A percentile compares a stretch with the other conserved stretches of the same genome.
Evolutionary conservation across 2,888 invertebrate genomes (phyloP).

Genomic region (Apamea epomidion): DNA sequence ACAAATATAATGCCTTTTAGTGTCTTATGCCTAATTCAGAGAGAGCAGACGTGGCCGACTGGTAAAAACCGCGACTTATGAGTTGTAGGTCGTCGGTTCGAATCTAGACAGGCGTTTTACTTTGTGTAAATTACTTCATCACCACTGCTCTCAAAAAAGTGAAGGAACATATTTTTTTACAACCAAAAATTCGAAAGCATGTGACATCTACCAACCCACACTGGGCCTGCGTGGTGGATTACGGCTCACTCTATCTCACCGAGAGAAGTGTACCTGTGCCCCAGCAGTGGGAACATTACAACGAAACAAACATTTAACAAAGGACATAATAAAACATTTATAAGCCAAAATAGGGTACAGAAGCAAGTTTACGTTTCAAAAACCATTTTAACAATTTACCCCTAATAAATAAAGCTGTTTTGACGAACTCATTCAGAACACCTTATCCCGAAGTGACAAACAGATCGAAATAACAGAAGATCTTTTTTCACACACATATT

Average conservation of each 20-base stretch:
- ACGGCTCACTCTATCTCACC: not conserved
- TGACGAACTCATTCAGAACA: conserved; percentile 21
- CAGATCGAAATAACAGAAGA: conserved; percentile 21
- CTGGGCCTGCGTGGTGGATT: not conserved
- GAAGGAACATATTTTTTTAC: not conserved
- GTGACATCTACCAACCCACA: not conserved
- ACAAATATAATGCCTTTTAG: no score
- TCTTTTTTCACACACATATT: not conserved
- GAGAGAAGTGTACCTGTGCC: not conserved
- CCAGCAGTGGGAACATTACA: not conserved
- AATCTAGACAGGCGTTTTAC: not conserved
- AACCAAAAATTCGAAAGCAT: not conserved
- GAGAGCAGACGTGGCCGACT: not conserved
- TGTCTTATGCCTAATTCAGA: not conserved
- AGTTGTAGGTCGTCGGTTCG: not conserved
- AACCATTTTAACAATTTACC: not conserved
- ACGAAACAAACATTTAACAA: not conserved
- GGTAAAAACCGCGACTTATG: not conserved
- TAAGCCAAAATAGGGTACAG: not conserved
- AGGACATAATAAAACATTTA: not conserved
- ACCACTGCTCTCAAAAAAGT: not conserved
- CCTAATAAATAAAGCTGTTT: conserved; percentile 22
- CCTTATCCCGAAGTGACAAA: conserved; percentile 22
- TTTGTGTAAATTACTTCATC: not conserved
- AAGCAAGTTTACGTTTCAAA: not conserved